Evolutionary conservation across 2,888 invertebrate genomes (phyloP), one percentile per base, ranked within the genome.

Genomic region (Oeneis ivallda): DNA sequence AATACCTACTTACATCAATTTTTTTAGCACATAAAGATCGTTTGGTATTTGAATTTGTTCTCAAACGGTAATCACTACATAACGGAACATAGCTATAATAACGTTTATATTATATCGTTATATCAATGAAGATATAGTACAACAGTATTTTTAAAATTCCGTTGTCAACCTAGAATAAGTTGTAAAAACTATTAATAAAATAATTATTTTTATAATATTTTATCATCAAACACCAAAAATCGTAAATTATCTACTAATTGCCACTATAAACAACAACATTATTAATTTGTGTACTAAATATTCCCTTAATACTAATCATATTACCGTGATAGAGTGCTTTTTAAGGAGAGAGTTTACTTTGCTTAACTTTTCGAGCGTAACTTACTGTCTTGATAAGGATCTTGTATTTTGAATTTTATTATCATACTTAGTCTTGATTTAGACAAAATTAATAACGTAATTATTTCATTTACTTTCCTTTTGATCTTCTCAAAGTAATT

Each of bases 241-340:
- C 41, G 13, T 41, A 41, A 41, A 11, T 41, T 41, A 41, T 41
- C 41, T 13, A 41, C 3, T 41, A 41, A 41, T 41, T 13, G 13
- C 5, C 13, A 41, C 13, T 41, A 41, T 13, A 13, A 13, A 37
- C 37, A 37, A 37, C 37, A n/a, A n/a, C 13, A 43, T n/a, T n/a
- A n/a, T 7, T 43, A n/a, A 43, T 43, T n/a, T 43, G 11, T 43
- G n/a, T n/a, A n/a, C 52, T 13, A n/a, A 37, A 37, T 26, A 50
- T 53, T 34, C 34, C 15, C 34, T 32, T 45, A 58, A 45, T 32
- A 58, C 43, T 62, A 54, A 54, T 32, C 43, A 41, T 10, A 39
- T 58, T 70, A 64, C 65, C 67, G 70, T 70, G 70, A 70, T 19
- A n/a, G 61, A 64, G 52, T 50, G 49, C 59, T 11, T 67, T 49